Conservation (phyloP, 2,113 vertebrate genomes). For the Aramus guarauna region DNA sequence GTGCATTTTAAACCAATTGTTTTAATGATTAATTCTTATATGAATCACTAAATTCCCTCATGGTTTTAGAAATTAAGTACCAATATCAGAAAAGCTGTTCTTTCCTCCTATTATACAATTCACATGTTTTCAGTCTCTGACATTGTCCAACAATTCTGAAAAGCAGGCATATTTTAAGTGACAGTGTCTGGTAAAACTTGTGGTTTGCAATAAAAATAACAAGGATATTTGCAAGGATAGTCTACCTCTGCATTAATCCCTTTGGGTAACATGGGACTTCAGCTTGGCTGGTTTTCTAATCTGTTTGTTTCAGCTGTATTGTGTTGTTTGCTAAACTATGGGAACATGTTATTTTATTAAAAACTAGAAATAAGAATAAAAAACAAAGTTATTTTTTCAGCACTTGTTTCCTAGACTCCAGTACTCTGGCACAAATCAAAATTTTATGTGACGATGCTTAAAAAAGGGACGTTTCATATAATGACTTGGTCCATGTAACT, state of each 20-base stretch:
- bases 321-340: background rate
- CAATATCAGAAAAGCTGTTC: background rate
- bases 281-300: background rate
- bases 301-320: background rate
- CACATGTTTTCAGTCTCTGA: background rate
- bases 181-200: background rate
- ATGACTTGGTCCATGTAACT: background rate
- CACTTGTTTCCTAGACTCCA: background rate
- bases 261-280: background rate
- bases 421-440: background rate
- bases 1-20: background rate
- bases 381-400: background rate
- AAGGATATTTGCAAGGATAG: background rate
- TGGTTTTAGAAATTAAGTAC: background rate
- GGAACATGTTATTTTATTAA: background rate
- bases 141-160: background rate
- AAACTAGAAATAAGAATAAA: background rate
- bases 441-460: background rate
- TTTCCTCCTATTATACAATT: background rate
- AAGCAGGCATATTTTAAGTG: background rate
- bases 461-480: background rate
- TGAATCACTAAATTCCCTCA: background rate
- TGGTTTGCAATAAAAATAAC: background rate
- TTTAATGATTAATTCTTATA: background rate
- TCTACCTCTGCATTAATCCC: slow-evolving; percentile 6